Base-by-base conservation (phyloP, 2,113 vertebrate genomes). In the Calyptomena viridis region DNA sequence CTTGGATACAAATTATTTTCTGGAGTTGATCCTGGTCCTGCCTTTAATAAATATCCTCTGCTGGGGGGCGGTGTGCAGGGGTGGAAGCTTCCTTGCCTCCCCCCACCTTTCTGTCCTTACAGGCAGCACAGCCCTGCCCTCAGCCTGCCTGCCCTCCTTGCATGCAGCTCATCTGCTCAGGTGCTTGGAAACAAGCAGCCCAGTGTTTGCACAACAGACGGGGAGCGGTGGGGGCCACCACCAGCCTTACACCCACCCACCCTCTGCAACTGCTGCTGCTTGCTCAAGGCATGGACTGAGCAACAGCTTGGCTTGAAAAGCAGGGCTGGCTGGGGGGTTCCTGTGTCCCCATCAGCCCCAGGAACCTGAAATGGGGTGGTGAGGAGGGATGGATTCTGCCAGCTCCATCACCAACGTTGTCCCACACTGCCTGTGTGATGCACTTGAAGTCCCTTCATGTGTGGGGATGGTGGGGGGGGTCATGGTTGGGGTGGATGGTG, bases 61-160 rank as follows among this genome's bases (percentile, higher is more conserved):
- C 22, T 0, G 6, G 25, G 35, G 28, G 8, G 25, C 25, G 24
- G 9, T 3, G 3, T 1, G 14, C 28, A 11, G 39, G 25, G 24
- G 1, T 31, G 11, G 19, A 15, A 28, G 30, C 33, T 66, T 50
- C 30, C 22, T 52, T 2, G 1, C 15, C 20, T 21, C 30, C 8
- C 4, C 1, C 9, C 12, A 3, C 19, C 8, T 68, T 21, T 22
- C 6, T 21, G 6, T 47, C 56, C 37, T 8, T 19, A 15, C 18
- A 62, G 78, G 73, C 28, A 84, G 33, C 40, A 24, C 13, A 46
- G 49, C 27, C 20, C 35, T 89, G n/a, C 39, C 68, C 14, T 14
- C 22, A 72, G 21, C 90, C 42, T 72, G 14, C 40, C 37, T 27
- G 20, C 20, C 30, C 31, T 53, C 35, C 33, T 37, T 40, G 2